Conservation (phyloP, 1,140 invertebrate species). For the Ctenoplectra terminalis region DNA sequence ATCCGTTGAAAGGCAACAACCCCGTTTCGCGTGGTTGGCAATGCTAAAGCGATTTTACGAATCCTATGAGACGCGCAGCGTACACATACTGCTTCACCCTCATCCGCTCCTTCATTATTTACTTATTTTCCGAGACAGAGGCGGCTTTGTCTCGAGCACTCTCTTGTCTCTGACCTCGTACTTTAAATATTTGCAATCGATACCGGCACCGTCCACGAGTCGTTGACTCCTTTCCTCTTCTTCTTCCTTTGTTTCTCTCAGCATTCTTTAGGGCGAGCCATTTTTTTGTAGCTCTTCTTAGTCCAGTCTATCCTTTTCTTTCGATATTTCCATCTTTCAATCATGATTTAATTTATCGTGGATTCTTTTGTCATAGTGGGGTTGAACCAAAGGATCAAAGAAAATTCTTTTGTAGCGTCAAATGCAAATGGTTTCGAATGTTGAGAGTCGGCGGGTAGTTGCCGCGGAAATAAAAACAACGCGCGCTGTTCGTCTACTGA, state of each 20-base stretch:
- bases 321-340: not conserved
- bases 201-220: conserved; percentile 73
- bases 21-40: not conserved
- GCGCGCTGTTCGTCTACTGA: too few species aligned
- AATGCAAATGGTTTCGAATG: not conserved
- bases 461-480: too few species aligned
- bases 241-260: conserved; percentile 26
- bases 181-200: conserved; percentile 81
- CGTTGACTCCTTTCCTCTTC: conserved; percentile 73
- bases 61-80: conserved; percentile 28
- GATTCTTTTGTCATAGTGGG: not conserved
- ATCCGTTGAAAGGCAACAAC: not conserved
- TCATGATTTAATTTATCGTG: not conserved
- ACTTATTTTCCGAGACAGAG: conserved; percentile 25
- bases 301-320: not conserved
- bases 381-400: not conserved
- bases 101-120: conserved; percentile 30
- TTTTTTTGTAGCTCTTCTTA: not conserved
- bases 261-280: not conserved
- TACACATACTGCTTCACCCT: conserved; percentile 28
- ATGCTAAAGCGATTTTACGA: conserved; percentile 39
- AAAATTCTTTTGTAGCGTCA: not conserved
- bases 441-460: too few species aligned
- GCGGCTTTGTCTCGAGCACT: conserved; percentile 22
- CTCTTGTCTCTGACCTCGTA: conserved; percentile 67